Conservation (phyloP, 2,797 vertebrate genomes). For the Chelon auratus region DNA sequence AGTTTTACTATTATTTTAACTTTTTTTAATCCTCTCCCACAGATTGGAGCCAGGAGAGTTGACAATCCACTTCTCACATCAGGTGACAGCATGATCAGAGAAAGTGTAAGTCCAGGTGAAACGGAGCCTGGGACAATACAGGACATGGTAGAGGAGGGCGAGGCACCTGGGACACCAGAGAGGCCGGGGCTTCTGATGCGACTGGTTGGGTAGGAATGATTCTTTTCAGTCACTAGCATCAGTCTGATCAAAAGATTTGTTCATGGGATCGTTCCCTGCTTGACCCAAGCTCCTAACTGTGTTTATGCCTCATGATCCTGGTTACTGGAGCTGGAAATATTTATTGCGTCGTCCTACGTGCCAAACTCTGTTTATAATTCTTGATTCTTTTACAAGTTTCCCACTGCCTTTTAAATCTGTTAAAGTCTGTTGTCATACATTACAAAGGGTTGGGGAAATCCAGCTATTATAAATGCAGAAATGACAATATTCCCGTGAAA, state of each 20-base stretch:
- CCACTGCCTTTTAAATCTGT: background rate
- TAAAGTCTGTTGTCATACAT: constrained; percentile 43
- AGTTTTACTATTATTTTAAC: background rate
- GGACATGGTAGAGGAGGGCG: constrained; percentile 1
- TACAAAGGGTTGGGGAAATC: constrained; percentile 65
- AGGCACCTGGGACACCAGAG: background rate
- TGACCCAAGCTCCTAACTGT: too few relatives aligned
- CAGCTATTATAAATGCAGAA: constrained; percentile 47
- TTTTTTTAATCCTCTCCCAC: background rate
- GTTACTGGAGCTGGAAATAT: too few relatives aligned
- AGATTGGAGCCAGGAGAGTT: background rate
- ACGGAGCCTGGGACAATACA: background rate
- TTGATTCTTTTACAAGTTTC: too few relatives aligned
- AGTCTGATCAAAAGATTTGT: too few relatives aligned
- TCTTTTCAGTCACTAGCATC: too few relatives aligned
- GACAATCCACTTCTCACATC: background rate
- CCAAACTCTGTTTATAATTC: too few relatives aligned
- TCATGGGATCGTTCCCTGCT: too few relatives aligned
- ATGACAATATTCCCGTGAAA: constrained; percentile 43
- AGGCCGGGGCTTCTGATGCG: constrained; percentile 46
- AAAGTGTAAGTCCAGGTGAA: constrained; percentile 15
- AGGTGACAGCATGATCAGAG: background rate
- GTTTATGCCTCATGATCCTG: too few relatives aligned
- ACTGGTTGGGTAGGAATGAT: constrained; percentile 63
- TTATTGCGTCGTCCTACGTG: too few relatives aligned